These are phyloP conservation scores for Volucella bombylans DNA, from an alignment of 2,888 invertebrate genomes.

Conservation along the genomic window DNA sequence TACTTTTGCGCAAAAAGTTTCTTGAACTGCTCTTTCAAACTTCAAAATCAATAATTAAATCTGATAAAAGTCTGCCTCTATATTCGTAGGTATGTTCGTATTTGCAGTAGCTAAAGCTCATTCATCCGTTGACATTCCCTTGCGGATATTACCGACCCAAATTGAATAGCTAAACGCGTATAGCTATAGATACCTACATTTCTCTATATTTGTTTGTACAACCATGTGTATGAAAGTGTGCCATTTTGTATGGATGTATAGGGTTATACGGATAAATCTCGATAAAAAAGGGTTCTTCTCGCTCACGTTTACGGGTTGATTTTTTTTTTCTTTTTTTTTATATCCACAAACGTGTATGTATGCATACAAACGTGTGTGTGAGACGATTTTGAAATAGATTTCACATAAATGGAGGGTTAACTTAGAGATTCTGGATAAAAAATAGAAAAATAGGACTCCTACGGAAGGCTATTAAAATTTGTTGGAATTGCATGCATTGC, in stretches of 20 bases:
- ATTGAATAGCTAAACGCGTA: conserved; percentile 22
- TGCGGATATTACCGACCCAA: conserved; percentile 46
- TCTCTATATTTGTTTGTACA: neutral
- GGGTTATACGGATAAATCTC: conserved; percentile 31
- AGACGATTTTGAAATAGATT: conserved; percentile 54
- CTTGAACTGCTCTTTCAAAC: conserved; percentile 44
- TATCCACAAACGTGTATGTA: no score
- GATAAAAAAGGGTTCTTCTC: conserved; percentile 46
- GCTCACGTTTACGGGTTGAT: conserved; percentile 25
- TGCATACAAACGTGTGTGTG: neutral
- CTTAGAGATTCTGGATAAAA: conserved; percentile 30
- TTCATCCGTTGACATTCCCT: conserved; percentile 58
- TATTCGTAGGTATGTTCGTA: neutral
- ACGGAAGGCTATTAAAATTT: conserved; percentile 42
- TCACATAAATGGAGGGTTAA: conserved; percentile 45
- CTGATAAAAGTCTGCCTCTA: conserved; percentile 51
- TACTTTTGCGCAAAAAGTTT: conserved; percentile 52
- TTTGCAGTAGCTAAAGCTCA: conserved; percentile 30
- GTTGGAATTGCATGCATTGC: conserved; percentile 42
- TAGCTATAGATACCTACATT: neutral
- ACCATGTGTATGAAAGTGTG: neutral
- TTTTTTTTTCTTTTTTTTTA: conserved; percentile 11
- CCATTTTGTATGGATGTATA: neutral
- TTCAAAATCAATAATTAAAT: conserved; percentile 67
- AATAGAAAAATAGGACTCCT: conserved; percentile 9